phyloP scores from a whole-genome alignment of 1,140 invertebrate genomes.

The Helicoverpa armigera region DNA sequence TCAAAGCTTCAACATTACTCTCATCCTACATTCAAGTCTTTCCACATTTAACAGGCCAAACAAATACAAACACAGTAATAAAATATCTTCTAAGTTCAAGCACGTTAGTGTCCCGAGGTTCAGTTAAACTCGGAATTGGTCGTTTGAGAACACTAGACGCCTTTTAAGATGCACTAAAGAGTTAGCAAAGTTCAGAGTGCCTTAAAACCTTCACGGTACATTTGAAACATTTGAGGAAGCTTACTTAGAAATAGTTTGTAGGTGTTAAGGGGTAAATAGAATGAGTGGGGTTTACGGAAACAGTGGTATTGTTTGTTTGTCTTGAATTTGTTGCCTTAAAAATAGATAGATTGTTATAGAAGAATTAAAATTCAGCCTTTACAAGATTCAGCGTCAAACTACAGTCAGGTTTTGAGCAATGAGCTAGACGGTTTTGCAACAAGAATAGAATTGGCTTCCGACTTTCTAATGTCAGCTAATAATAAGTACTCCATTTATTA shows the following conservation, averaged over 20 bases:
- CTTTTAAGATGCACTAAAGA: conserved; percentile 41
- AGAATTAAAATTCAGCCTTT: too few relatives aligned
- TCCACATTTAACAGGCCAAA: not conserved
- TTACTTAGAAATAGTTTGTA: not conserved
- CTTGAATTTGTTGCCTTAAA: too few relatives aligned
- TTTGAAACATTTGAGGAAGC: conserved; percentile 37
- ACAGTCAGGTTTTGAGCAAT: too few relatives aligned
- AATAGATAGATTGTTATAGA: too few relatives aligned
- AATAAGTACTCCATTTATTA: too few relatives aligned
- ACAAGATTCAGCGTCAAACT: too few relatives aligned
- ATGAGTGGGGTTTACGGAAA: not conserved
- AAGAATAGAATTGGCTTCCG: too few relatives aligned
- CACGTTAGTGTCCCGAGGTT: not conserved
- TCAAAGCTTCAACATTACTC: not conserved
- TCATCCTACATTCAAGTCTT: not conserved
- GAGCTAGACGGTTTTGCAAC: too few relatives aligned
- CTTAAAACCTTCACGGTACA: conserved; percentile 33
- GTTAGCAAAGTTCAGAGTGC: conserved; percentile 39
- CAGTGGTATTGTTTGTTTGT: not conserved
- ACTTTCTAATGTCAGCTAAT: too few relatives aligned
- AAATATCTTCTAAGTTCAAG: conserved; percentile 28
- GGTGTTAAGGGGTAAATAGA: conserved; percentile 29
- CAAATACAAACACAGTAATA: conserved; percentile 1
- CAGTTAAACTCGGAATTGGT: conserved; percentile 25
- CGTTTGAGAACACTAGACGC: conserved; percentile 28